Conservation (phyloP, 1,140 invertebrate species). For the Meloidogyne chitwoodi region DNA sequence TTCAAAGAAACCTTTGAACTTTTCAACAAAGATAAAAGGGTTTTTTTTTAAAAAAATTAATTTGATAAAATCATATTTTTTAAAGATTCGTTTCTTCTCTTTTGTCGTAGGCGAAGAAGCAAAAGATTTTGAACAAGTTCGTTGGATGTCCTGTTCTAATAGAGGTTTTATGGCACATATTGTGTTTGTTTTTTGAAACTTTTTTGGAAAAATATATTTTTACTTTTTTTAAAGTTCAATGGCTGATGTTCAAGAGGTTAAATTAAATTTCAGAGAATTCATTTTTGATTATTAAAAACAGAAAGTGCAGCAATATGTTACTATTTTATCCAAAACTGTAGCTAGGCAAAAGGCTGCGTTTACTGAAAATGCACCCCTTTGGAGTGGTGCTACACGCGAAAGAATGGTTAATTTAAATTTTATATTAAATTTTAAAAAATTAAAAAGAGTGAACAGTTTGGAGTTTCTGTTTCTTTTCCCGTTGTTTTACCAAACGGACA, state of each 20-base stretch:
- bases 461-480: conserved; percentile 57
- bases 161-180: conserved; percentile 69
- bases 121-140: conserved; percentile 80
- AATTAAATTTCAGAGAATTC: conserved; percentile 17
- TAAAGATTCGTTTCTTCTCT: conserved; percentile 86
- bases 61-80: conserved; percentile 26
- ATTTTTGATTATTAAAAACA: too few species aligned
- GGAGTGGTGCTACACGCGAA: conserved; percentile 55
- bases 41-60: conserved; percentile 22
- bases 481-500: conserved; percentile 49
- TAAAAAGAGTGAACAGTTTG: conserved; percentile 52
- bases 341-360: conserved; percentile 40
- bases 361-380: conserved; percentile 40
- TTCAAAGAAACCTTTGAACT: conserved; percentile 82
- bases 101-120: conserved; percentile 93
- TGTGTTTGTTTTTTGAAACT: not conserved
- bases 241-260: conserved; percentile 58
- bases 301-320: conserved; percentile 55
- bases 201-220: not conserved
- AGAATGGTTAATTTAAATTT: conserved; percentile 45
- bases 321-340: conserved; percentile 51
- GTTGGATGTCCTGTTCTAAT: conserved; percentile 95
- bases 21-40: conserved; percentile 72
- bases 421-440: not conserved
- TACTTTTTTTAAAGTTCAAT: conserved; percentile 14